These are phyloP conservation scores for Acomys russatus DNA, from an alignment of 2,797 vertebrate genomes.

Conservation along the genomic window DNA sequence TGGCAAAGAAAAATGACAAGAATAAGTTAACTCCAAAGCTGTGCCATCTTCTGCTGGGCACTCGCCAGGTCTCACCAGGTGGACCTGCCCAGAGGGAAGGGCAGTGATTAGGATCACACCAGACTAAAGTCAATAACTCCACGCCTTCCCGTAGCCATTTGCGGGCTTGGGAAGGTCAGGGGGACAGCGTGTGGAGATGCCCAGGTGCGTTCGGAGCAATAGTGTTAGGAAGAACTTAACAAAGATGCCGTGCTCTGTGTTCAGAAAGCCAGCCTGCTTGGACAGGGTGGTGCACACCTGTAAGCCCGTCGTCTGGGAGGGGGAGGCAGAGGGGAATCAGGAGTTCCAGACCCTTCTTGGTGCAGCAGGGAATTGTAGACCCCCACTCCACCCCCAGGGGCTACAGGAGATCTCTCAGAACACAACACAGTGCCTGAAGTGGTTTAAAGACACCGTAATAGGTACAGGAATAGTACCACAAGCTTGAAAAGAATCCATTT, in stretches of 20 bases:
- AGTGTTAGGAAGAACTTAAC: neutral
- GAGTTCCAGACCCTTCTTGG: neutral
- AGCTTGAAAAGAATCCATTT: conserved; percentile 65
- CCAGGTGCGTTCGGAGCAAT: neutral
- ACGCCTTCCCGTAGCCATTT: neutral
- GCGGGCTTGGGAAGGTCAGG: neutral
- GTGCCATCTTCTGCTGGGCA: neutral
- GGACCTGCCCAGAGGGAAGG: neutral
- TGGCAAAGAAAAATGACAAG: neutral
- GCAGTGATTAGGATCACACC: neutral
- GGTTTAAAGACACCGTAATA: conserved; percentile 13
- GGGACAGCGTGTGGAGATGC: neutral
- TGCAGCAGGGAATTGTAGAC: neutral
- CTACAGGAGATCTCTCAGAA: neutral
- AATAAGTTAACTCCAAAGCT: neutral
- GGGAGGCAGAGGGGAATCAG: neutral
- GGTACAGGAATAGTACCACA: conserved; percentile 34
- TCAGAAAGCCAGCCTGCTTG: neutral
- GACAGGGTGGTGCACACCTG: no score
- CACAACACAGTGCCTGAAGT: conserved; percentile 1
- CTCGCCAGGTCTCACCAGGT: neutral
- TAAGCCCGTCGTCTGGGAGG: neutral
- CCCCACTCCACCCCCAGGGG: no score
- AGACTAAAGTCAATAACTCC: neutral
- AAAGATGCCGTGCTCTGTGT: neutral